Conservation (phyloP, 2,113 vertebrate genomes). For the Echinops telfairi region DNA sequence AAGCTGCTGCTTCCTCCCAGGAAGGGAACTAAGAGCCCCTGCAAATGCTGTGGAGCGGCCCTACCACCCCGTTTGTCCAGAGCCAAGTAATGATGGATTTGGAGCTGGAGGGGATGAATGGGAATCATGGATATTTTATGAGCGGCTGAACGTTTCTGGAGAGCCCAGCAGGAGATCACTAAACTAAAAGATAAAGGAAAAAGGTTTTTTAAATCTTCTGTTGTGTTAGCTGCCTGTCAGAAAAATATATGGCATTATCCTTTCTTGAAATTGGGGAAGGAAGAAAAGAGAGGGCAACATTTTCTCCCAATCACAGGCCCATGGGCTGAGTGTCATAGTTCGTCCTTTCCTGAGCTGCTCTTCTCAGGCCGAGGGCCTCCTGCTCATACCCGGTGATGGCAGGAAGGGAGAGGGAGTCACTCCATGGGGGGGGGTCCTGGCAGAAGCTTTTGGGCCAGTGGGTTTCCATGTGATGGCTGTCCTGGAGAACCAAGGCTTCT, state of each 20-base stretch:
- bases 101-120: slow-evolving; percentile 49
- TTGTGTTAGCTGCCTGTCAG: slow-evolving; percentile 46
- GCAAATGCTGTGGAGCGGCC: slow-evolving; percentile 51
- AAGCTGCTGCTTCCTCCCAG: slow-evolving; percentile 64
- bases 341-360: not conserved
- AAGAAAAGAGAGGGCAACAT: not conserved
- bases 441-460: not conserved
- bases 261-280: slow-evolving; percentile 13
- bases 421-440: not conserved
- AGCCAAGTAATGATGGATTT: slow-evolving; percentile 70
- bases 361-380: not conserved
- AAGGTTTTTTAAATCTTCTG: slow-evolving; percentile 32
- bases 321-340: not conserved
- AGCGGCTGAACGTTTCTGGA: slow-evolving; percentile 67
- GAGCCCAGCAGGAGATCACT: slow-evolving; percentile 22
- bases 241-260: slow-evolving; percentile 15
- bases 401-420: not conserved
- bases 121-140: slow-evolving; percentile 69
- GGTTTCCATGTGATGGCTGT: not conserved
- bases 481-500: not conserved
- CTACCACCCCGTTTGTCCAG: slow-evolving; percentile 70
- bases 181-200: slow-evolving; percentile 2
- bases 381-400: not conserved
- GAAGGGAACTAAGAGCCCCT: slow-evolving; percentile 63
- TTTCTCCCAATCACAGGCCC: not conserved